A percentile compares a stretch with the other conserved stretches of the same genome.
These are phyloP conservation scores for Cryptomyrus ogoouensis DNA, from an alignment of 2,113 vertebrate genomes.

Conservation along the genomic window DNA sequence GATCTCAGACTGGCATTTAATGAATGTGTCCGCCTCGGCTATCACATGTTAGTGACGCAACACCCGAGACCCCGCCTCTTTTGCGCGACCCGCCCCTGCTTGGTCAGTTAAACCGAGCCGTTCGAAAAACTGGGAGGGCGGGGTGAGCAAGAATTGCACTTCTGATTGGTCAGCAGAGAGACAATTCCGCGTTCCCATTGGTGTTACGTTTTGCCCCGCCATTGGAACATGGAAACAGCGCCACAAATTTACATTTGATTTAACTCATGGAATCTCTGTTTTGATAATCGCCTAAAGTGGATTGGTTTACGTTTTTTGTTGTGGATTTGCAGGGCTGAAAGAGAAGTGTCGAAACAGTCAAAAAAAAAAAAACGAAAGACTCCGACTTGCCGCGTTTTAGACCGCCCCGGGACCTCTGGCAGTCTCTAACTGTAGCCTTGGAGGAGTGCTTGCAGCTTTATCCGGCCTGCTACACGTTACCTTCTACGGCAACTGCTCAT, in stretches of 20 bases:
- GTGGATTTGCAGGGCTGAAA: neutral
- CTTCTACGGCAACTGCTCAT: neutral
- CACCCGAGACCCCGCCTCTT: neutral
- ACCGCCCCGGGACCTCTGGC: constrained; percentile 3
- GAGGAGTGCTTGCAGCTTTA: neutral
- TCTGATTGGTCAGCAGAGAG: constrained; percentile 41
- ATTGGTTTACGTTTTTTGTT: neutral
- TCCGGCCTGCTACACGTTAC: neutral
- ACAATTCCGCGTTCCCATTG: constrained; percentile 42
- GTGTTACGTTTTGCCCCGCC: constrained; percentile 47
- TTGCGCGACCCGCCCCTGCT: neutral
- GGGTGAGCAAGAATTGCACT: neutral
- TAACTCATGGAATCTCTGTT: neutral
- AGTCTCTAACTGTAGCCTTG: neutral
- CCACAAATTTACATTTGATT: constrained; percentile 48
- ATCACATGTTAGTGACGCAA: neutral
- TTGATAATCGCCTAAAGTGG: neutral
- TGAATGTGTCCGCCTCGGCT: neutral
- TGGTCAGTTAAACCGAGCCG: constrained; percentile 9
- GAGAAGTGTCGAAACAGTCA: neutral
- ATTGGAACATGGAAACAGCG: constrained; percentile 53
- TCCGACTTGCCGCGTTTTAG: constrained; percentile 5
- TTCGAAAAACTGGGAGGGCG: constrained; percentile 17
- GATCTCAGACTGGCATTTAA: neutral
- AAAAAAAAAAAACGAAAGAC: neutral